Percentiles rank a stretch among this genome's conserved stretches.
These are phyloP conservation scores for Lithophane ornitopus DNA, from an alignment of 2,888 invertebrate species.

Conservation along the genomic window DNA sequence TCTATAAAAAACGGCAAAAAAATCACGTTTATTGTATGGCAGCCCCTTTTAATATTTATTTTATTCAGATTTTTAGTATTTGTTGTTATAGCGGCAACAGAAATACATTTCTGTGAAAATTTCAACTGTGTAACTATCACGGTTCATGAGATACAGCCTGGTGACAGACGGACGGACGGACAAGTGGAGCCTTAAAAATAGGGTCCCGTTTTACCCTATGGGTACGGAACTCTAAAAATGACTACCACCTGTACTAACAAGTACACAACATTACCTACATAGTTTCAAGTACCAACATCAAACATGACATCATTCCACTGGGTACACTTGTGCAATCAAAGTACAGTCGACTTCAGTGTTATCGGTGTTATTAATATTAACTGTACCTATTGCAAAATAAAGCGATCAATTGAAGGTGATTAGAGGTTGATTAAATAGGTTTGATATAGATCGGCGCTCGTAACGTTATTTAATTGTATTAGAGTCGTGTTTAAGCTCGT, in stretches of 20 bases:
- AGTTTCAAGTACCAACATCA: slow-evolving; percentile 19
- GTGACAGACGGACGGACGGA: too few species aligned
- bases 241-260: slow-evolving; percentile 4
- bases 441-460: neutral
- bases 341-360: slow-evolving; percentile 37
- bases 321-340: slow-evolving; percentile 49
- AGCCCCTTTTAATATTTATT: too few species aligned
- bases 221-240: too few species aligned
- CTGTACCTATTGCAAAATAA: slow-evolving; percentile 31
- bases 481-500: neutral
- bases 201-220: too few species aligned
- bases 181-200: too few species aligned
- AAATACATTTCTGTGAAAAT: too few species aligned
- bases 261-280: slow-evolving; percentile 4
- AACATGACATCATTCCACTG: slow-evolving; percentile 39
- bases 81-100: too few species aligned
- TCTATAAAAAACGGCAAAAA: too few species aligned
- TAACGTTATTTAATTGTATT: neutral
- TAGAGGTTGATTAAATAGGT: slow-evolving; percentile 19
- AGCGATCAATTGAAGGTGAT: slow-evolving; percentile 11
- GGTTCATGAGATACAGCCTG: too few species aligned
- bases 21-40: too few species aligned
- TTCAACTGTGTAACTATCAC: too few species aligned
- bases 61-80: too few species aligned
- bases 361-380: slow-evolving; percentile 20